Evolutionary conservation across 2,888 invertebrate species (phyloP).

Genomic region (Helicoverpa assulta): DNA sequence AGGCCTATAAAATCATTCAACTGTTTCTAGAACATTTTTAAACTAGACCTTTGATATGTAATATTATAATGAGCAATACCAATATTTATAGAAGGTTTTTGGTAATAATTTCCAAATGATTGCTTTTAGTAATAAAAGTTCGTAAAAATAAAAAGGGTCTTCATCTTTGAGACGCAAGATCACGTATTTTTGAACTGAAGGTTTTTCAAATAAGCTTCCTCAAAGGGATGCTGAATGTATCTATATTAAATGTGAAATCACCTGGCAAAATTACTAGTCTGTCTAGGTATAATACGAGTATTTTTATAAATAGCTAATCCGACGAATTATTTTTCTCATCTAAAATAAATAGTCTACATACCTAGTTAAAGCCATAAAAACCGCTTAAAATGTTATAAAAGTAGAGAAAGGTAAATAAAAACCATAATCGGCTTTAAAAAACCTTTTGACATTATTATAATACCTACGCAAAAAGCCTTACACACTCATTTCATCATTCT

Average conservation of each 20-base stretch:
- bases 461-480: too few relatives aligned
- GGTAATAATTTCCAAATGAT: not conserved
- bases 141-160: constrained; percentile 3
- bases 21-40: too few relatives aligned
- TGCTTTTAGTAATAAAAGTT: constrained; percentile 1
- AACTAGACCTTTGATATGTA: not conserved
- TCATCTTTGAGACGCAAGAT: not conserved
- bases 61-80: not conserved
- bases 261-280: not conserved
- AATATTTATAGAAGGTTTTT: not conserved
- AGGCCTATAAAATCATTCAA: too few relatives aligned
- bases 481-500: not conserved
- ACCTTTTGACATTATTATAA: too few relatives aligned
- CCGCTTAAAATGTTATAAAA: too few relatives aligned
- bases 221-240: not conserved
- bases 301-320: too few relatives aligned
- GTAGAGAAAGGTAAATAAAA: too few relatives aligned
- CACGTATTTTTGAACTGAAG: constrained; percentile 1
- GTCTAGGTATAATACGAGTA: too few relatives aligned
- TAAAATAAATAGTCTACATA: too few relatives aligned
- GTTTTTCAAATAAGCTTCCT: not conserved
- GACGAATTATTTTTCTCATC: too few relatives aligned
- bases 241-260: constrained; percentile 2
- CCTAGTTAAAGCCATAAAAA: too few relatives aligned
- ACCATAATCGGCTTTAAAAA: too few relatives aligned